phyloP scores from a whole-genome alignment of 1,140 invertebrate species.

The Philopotamus ludificatus region DNA sequence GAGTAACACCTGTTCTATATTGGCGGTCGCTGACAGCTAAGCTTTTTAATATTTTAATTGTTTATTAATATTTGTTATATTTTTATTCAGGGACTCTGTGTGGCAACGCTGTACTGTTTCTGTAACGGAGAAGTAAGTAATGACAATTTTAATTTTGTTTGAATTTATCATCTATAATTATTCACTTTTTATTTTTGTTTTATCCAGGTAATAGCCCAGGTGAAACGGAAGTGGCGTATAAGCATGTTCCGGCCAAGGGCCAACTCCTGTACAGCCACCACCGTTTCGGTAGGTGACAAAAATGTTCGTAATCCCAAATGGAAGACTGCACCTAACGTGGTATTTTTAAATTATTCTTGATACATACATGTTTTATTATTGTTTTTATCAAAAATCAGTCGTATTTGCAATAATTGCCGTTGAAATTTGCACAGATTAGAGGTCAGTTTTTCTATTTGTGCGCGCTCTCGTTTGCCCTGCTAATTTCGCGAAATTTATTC shows the following conservation, averaged over 20 bases:
- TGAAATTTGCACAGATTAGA: too few species aligned
- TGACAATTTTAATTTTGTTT: background rate
- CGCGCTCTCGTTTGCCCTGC: too few species aligned
- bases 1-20: background rate
- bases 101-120: constrained; percentile 92
- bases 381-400: too few species aligned
- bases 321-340: constrained; percentile 12
- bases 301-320: constrained; percentile 48
- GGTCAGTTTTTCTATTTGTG: too few species aligned
- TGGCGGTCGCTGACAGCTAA: background rate
- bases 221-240: constrained; percentile 75
- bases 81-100: constrained; percentile 79
- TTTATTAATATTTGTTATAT: too few species aligned
- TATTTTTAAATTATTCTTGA: too few species aligned
- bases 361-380: too few species aligned
- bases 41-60: too few species aligned
- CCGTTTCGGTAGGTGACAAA: constrained; percentile 73
- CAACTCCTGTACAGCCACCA: constrained; percentile 80
- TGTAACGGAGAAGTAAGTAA: constrained; percentile 86
- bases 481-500: too few species aligned
- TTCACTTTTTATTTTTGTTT: constrained; percentile 29
- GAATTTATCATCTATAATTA: constrained; percentile 4
- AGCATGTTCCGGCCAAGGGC: constrained; percentile 70
- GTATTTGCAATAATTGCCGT: too few species aligned
- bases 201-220: constrained; percentile 70